Conservation (phyloP, 2,797 vertebrate genomes). For the Heteromormyrus szaboi region DNA sequence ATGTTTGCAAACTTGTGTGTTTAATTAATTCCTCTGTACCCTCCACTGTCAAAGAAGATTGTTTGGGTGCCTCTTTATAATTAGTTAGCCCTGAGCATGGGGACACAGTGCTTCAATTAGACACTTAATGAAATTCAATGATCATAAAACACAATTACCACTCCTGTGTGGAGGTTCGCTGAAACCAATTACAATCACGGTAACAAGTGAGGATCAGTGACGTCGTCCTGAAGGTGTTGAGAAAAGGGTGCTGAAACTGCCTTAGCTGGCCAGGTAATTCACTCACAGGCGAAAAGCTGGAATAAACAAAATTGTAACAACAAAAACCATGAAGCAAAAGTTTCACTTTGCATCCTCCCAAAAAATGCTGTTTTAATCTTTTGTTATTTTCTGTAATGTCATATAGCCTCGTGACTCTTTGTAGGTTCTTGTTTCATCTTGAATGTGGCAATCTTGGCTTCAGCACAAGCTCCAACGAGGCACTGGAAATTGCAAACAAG, state of each 20-base stretch:
- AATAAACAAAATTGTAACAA: not conserved
- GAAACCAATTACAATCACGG: slow-evolving; percentile 40
- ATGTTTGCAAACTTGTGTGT: slow-evolving; percentile 37
- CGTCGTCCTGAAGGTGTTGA: slow-evolving; percentile 27
- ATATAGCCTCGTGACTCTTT: slow-evolving; percentile 30
- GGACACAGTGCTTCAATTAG: slow-evolving; percentile 44
- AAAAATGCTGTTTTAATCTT: slow-evolving; percentile 39
- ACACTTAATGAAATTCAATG: slow-evolving; percentile 49
- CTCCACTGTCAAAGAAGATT: slow-evolving; percentile 41
- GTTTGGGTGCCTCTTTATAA: slow-evolving; percentile 45
- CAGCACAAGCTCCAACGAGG: not conserved
- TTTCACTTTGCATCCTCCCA: slow-evolving; percentile 24
- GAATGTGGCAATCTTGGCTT: not conserved
- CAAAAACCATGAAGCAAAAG: slow-evolving; percentile 14
- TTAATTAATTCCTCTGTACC: slow-evolving; percentile 47
- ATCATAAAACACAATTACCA: slow-evolving; percentile 50
- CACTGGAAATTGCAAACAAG: not conserved
- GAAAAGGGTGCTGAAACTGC: not conserved
- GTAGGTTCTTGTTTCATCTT: not conserved
- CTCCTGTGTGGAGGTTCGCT: slow-evolving; percentile 38
- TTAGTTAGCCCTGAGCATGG: slow-evolving; percentile 36
- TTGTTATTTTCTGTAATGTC: slow-evolving; percentile 29
- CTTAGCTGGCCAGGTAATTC: not conserved
- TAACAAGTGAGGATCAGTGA: slow-evolving; percentile 25
- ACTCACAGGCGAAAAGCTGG: slow-evolving; percentile 12